Conservation (phyloP, 1,140 invertebrate species). For the Aplysia californica region DNA sequence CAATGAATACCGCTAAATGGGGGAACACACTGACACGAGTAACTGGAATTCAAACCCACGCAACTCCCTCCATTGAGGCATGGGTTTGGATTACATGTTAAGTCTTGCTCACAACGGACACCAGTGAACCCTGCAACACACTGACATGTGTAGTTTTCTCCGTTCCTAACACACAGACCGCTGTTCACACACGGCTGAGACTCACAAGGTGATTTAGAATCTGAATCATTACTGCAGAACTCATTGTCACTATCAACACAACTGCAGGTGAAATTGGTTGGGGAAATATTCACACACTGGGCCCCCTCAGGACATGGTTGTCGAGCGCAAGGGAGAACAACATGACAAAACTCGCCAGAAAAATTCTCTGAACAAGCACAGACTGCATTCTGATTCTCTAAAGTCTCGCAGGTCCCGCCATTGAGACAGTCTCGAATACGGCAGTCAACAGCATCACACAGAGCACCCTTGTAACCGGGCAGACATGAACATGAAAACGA, state of each 20-base stretch:
- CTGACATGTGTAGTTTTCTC: constrained; percentile 33
- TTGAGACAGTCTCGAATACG: constrained; percentile 47
- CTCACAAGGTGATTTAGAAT: constrained; percentile 37
- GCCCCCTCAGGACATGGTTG: constrained; percentile 48
- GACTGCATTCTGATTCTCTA: constrained; percentile 44
- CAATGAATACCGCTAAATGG: too few relatives aligned
- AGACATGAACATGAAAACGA: constrained; percentile 44
- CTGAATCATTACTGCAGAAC: constrained; percentile 44
- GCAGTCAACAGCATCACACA: constrained; percentile 57
- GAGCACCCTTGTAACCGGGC: constrained; percentile 36
- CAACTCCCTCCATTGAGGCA: constrained; percentile 45
- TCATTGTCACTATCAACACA: constrained; percentile 37
- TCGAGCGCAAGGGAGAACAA: constrained; percentile 66
- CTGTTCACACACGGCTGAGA: constrained; percentile 48
- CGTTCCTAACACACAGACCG: constrained; percentile 54
- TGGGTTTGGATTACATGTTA: constrained; percentile 42
- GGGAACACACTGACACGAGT: too few relatives aligned
- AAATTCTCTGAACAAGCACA: constrained; percentile 30
- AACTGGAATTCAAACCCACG: too few relatives aligned
- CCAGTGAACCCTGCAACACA: constrained; percentile 47
- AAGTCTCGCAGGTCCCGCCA: constrained; percentile 64
- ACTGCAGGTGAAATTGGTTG: constrained; percentile 10
- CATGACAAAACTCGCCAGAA: constrained; percentile 39
- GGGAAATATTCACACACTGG: constrained; percentile 61
- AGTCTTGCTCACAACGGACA: constrained; percentile 51